Evolutionary conservation across 2,797 vertebrate species (phyloP).

Genomic region (Tokudaia muenninki): DNA sequence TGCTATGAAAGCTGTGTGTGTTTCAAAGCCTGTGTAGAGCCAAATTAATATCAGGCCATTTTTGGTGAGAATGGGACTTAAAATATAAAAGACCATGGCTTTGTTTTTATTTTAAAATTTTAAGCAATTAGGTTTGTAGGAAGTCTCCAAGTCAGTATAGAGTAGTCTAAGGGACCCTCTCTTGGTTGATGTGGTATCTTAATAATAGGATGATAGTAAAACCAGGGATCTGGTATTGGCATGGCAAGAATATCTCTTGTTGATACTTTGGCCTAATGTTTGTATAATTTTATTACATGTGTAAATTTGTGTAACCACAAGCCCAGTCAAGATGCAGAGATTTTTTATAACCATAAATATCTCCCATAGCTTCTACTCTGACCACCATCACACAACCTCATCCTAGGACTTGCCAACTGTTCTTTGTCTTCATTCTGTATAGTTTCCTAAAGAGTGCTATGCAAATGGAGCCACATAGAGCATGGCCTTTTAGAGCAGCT

Average conservation of each 20-base stretch:
- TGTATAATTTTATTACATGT: conserved; percentile 9
- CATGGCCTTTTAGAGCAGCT: neutral
- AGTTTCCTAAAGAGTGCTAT: neutral
- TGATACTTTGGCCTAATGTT: neutral
- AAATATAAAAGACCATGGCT: neutral
- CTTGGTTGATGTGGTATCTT: neutral
- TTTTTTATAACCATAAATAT: neutral
- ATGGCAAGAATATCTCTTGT: neutral
- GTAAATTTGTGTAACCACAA: conserved; percentile 9
- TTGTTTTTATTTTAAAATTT: neutral
- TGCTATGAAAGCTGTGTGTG: neutral
- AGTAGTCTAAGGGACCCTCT: neutral
- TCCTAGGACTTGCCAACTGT: neutral
- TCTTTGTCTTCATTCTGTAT: neutral
- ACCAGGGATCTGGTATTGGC: neutral
- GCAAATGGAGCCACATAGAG: neutral
- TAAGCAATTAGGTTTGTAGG: neutral
- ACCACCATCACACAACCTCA: neutral
- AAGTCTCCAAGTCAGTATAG: neutral
- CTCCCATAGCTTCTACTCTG: neutral
- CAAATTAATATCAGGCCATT: conserved; percentile 27
- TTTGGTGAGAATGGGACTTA: neutral
- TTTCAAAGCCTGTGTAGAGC: neutral
- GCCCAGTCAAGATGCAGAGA: neutral
- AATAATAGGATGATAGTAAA: conserved; percentile 8